Evolutionary conservation across 2,888 invertebrate genomes (phyloP).

Genomic region (Willowsia nigromaculata): DNA sequence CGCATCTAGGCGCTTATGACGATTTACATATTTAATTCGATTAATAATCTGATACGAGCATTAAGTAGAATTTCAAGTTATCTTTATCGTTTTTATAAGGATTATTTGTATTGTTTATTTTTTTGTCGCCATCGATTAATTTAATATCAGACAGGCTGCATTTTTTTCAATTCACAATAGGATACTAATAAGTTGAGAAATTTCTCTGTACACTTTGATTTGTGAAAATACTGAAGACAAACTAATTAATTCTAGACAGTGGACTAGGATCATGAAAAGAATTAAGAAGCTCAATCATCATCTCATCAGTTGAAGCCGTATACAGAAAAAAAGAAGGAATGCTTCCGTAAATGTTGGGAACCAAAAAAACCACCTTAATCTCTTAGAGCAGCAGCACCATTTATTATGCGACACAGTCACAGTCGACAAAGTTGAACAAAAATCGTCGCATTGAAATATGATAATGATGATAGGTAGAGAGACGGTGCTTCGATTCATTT

Average conservation of each 20-base stretch:
- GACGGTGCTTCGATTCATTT: background rate
- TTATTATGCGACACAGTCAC: slow-evolving; percentile 42
- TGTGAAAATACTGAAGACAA: slow-evolving; percentile 65
- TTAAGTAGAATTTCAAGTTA: no score
- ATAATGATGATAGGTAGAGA: background rate
- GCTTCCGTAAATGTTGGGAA: slow-evolving; percentile 55
- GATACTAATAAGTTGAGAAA: background rate
- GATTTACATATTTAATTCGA: no score
- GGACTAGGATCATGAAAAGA: slow-evolving; percentile 75
- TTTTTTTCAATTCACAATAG: background rate
- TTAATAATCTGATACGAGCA: no score
- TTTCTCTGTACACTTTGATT: slow-evolving; percentile 28
- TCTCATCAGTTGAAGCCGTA: slow-evolving; percentile 33
- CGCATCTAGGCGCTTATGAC: no score
- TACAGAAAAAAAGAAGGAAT: background rate
- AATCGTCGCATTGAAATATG: slow-evolving; percentile 37
- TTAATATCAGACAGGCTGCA: background rate
- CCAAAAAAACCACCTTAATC: background rate
- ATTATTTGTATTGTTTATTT: slow-evolving; percentile 5
- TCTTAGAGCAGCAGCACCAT: background rate
- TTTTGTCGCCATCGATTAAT: slow-evolving; percentile 14
- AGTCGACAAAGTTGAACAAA: slow-evolving; percentile 32
- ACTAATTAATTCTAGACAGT: slow-evolving; percentile 78
- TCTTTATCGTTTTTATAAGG: background rate
- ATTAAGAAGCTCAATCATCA: slow-evolving; percentile 78